These are phyloP conservation scores for Seriola quinqueradiata DNA, from an alignment of 2,113 vertebrate genomes.

Conservation along the genomic window DNA sequence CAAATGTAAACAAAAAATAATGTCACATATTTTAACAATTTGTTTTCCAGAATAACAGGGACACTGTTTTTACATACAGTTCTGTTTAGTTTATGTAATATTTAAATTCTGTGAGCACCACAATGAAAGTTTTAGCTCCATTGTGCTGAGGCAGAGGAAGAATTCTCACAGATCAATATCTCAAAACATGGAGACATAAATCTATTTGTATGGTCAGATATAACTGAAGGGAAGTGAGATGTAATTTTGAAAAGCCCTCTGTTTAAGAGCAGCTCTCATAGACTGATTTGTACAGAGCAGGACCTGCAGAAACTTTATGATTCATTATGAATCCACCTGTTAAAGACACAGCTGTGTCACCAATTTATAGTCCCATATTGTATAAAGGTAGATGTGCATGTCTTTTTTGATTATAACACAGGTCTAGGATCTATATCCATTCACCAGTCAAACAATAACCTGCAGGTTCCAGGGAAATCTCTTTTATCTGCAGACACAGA, in stretches of 20 bases:
- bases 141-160: no score
- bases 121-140: no score
- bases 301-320: not conserved
- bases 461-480: constrained; percentile 18
- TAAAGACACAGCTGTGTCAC: constrained; percentile 25
- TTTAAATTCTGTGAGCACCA: no score
- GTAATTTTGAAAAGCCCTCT: not conserved
- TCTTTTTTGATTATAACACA: no score
- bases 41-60: not conserved
- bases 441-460: constrained; percentile 35
- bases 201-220: not conserved
- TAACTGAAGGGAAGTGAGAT: not conserved
- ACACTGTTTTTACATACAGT: no score
- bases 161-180: not conserved
- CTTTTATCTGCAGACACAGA: constrained; percentile 34
- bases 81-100: no score
- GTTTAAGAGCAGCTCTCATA: not conserved
- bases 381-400: no score
- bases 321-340: not conserved
- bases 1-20: no score
- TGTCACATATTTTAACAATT: not conserved
- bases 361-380: no score
- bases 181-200: not conserved
- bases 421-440: not conserved
- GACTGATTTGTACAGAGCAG: not conserved